Evolutionary conservation across 2,113 vertebrate species (phyloP).

Genomic region (Vulpes ferrilata): DNA sequence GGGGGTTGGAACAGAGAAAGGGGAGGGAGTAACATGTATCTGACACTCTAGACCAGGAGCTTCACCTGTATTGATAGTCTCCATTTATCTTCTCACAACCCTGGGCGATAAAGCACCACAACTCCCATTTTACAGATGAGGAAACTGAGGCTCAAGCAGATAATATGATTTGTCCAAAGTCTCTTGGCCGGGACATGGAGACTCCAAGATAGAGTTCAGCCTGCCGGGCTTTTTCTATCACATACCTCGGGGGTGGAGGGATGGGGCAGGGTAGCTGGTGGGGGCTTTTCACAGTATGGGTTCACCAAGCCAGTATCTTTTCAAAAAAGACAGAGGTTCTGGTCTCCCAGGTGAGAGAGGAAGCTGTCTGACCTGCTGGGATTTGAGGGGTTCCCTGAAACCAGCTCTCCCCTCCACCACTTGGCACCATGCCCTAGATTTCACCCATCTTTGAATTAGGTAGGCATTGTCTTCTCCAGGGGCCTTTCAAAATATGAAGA

Average conservation of each 20-base stretch:
- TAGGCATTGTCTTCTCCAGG: neutral
- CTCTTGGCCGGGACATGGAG: neutral
- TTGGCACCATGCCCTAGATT: neutral
- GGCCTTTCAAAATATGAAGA: neutral
- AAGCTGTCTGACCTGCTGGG: neutral
- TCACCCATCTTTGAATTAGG: slow-evolving; percentile 15
- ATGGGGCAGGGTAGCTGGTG: too few species aligned
- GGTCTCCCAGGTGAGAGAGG: neutral
- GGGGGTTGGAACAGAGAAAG: neutral
- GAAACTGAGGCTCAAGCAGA: neutral
- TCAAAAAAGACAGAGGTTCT: neutral
- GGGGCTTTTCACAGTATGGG: neutral
- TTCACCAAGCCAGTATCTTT: neutral
- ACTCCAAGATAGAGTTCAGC: neutral
- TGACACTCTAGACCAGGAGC: neutral
- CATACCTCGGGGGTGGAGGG: too few species aligned
- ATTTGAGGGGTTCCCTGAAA: neutral
- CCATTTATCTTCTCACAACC: neutral
- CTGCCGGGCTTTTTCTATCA: neutral
- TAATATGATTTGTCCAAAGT: neutral
- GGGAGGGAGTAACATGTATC: neutral
- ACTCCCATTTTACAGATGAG: neutral
- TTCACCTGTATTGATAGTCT: neutral
- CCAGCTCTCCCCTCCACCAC: neutral
- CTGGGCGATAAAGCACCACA: neutral